Evolutionary conservation across 2,888 invertebrate species (phyloP), one percentile per base, ranked within the genome.

Genomic region (Emesis furor): DNA sequence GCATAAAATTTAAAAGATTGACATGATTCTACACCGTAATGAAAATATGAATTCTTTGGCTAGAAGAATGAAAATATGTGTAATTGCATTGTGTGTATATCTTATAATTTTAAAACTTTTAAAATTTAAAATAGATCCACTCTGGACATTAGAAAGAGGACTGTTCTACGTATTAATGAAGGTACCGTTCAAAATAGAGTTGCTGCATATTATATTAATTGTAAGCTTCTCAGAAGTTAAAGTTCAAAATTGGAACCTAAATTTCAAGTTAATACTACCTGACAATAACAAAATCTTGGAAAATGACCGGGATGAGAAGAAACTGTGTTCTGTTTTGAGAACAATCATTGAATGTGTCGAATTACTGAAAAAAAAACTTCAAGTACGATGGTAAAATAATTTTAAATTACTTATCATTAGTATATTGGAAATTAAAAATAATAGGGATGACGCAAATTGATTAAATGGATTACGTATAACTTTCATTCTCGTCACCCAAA

Each of bases 161-260:
- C 14, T 87, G 12, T 83, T 87, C 10, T 89, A 39, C 24, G 1
- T 24, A 24, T 59, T 73, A 7, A 35, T 80, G 3, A 86, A 88
- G 5, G n/a, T 88, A 12, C 74, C 84, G 7, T 88, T 88, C 72
- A 90, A 90, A 39, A 32, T 91, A 10, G 78, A 24, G 24, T 10
- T 89, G 0, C 74, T 89, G 8, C 86, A 89, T 35, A 59, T 77
- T 0, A 65, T 82, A 3, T 76, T 82, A 12, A 59, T 89, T 17
- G 69, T 87, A 10, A 80, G 73, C 37, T 89, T 87, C 73, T 62
- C 90, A 72, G 77, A 84, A 8, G 67, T 77, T 8, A 90, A 89
- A 83, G 24, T 83, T 8, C 62, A 84, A 12, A 81, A 71, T n/a
- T 90, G 88, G 88, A 30, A 6, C 39, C 17, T 72, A 6, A 10